phyloP scores from a whole-genome alignment of 2,888 invertebrate species.

The Drosophila mercatorum region DNA sequence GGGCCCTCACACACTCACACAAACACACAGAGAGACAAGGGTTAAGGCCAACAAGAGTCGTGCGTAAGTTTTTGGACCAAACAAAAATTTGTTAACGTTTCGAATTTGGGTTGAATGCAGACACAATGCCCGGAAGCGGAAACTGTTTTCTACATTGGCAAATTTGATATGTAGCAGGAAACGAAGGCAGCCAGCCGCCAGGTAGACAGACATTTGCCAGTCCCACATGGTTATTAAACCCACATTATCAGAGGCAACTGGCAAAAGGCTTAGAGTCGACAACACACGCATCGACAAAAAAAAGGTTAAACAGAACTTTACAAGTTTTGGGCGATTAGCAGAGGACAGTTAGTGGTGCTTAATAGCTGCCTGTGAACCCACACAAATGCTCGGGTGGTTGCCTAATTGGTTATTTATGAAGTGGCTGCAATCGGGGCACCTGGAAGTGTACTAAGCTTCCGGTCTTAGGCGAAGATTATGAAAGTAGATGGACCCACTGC shows the following conservation, averaged over 20 bases:
- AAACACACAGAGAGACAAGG: conserved; percentile 8
- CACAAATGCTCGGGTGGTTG: conserved; percentile 52
- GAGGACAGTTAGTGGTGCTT: conserved; percentile 13
- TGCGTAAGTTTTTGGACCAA: conserved; percentile 57
- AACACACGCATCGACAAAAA: not conserved
- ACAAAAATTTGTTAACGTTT: conserved; percentile 41
- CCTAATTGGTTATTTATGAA: conserved; percentile 69
- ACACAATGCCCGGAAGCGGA: conserved; percentile 65
- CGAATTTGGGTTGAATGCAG: conserved; percentile 31
- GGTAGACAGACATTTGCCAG: conserved; percentile 28
- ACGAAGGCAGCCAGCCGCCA: conserved; percentile 13
- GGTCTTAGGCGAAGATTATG: conserved; percentile 31
- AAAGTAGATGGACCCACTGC: not conserved
- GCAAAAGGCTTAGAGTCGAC: conserved; percentile 15
- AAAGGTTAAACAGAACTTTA: conserved; percentile 8
- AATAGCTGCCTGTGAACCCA: conserved; percentile 51
- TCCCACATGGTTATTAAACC: conserved; percentile 42
- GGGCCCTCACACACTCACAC: conserved; percentile 27
- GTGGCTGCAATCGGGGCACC: conserved; percentile 28
- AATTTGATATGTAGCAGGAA: conserved; percentile 53
- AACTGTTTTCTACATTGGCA: conserved; percentile 61
- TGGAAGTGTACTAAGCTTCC: conserved; percentile 31
- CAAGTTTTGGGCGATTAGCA: conserved; percentile 45
- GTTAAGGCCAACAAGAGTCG: conserved; percentile 52
- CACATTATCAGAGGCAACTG: conserved; percentile 44